Base-by-base conservation (phyloP, 1,140 invertebrate genomes). In the Micrasema minimum region DNA sequence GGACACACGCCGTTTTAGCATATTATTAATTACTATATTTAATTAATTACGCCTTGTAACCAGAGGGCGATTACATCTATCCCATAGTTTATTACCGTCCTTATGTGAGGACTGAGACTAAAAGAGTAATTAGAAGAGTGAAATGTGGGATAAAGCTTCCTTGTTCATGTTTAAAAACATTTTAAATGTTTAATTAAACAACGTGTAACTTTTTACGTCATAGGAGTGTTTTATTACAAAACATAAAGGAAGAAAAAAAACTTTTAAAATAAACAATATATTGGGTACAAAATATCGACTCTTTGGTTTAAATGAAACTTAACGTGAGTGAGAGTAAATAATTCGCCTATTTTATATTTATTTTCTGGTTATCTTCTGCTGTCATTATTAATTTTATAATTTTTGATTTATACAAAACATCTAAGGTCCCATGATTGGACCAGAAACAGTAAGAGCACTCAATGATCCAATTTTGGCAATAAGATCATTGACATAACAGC, bases 401-500 rank as follows among this genome's bases (percentile, higher is more conserved):
- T n/a, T n/a, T n/a, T n/a, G n/a, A n/a, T n/a, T 31, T 31, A 31
- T 31, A 31, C 7, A 4, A 31, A 31, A 31, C 26, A 31, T 7
- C 7, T 31, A 31, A n/a, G 43, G 2, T 45, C 46, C 48, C 11
- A 16, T 43, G 14, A 75, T 41, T 38, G 26, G 38, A 31, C 20
- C 43, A 35, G 35, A 10, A n/a, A 69, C n/a, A 16, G 7, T 11
- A 18, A 75, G 48, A n/a, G 16, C 18, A 53, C 62, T 59, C 18
- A 75, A 22, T 48, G 50, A 59, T 22, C 38, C 48, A 6, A 75
- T 26, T 43, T 22, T 31, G 11, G 6, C 45, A 0, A 67, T 43
- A 11, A 84, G 79, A 43, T 78, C 69, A 41, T 66, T 71, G 6
- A 78, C 71, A 55, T 77, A 70, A 68, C 83, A 85, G 69, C 83